Percentiles rank a stretch among this genome's conserved stretches.
Evolutionary conservation across 2,113 vertebrate species (phyloP).

Genomic region (Semicossyphus pulcher): DNA sequence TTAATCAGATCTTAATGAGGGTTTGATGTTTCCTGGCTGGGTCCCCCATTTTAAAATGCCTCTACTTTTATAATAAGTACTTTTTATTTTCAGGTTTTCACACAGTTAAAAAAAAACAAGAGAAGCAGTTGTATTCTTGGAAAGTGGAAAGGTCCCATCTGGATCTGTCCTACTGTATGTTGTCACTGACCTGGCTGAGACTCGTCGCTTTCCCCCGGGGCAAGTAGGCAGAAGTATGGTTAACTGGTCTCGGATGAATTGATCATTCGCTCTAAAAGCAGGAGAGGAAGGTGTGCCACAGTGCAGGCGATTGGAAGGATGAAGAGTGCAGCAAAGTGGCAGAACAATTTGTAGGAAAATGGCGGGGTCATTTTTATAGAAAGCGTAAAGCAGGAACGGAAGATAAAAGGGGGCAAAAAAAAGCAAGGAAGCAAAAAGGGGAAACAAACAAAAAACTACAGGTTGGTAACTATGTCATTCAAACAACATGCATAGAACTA

Average conservation of each 20-base stretch:
- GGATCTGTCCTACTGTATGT: background rate
- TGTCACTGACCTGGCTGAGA: constrained; percentile 83
- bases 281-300: constrained; percentile 64
- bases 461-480: constrained; percentile 50
- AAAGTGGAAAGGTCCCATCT: background rate
- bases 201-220: constrained; percentile 75
- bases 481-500: constrained; percentile 61
- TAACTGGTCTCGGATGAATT: constrained; percentile 77
- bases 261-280: constrained; percentile 79
- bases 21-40: constrained; percentile 7
- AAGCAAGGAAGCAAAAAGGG: constrained; percentile 25
- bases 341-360: constrained; percentile 24
- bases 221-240: constrained; percentile 78
- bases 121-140: background rate
- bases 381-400: background rate
- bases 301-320: constrained; percentile 50
- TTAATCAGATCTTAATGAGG: constrained; percentile 25
- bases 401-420: background rate
- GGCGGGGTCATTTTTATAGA: constrained; percentile 1
- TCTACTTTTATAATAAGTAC: background rate
- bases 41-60: background rate
- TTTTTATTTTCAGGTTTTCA: background rate
- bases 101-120: background rate
- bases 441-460: constrained; percentile 53
- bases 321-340: constrained; percentile 7